These are phyloP conservation scores for Myotis lucifugus DNA, from an alignment of 2,113 vertebrate genomes.

Conservation along the genomic window DNA sequence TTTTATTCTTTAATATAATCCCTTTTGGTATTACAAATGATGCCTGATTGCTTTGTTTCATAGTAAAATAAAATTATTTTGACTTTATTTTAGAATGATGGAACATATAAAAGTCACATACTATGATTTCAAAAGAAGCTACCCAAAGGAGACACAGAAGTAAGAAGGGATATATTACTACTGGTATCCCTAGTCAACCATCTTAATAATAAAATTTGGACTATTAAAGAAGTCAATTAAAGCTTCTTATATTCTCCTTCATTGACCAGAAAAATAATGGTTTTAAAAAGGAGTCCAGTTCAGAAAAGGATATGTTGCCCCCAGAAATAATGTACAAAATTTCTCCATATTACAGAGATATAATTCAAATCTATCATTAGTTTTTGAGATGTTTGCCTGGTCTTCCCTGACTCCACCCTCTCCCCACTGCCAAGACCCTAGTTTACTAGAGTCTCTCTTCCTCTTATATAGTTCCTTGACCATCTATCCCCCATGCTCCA, in stretches of 20 bases:
- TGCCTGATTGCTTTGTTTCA: conserved; percentile 26
- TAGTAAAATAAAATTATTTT: conserved; percentile 62
- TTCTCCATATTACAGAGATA: background rate
- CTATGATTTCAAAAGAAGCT: conserved; percentile 50
- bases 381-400: background rate
- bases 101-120: conserved; percentile 17
- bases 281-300: conserved; percentile 5
- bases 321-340: conserved; percentile 21
- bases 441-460: no score
- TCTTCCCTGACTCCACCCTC: background rate
- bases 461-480: background rate
- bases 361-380: background rate
- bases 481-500: background rate
- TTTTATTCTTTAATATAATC: conserved; percentile 51
- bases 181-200: conserved; percentile 28
- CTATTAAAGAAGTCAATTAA: conserved; percentile 46
- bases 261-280: conserved; percentile 48
- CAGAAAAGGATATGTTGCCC: conserved; percentile 3
- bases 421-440: background rate
- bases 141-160: conserved; percentile 14
- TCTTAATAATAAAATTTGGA: conserved; percentile 59
- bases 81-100: conserved; percentile 61
- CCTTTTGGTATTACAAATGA: conserved; percentile 54
- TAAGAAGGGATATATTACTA: conserved; percentile 43
- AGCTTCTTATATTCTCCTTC: conserved; percentile 37